Percentiles rank a stretch among this genome's conserved stretches.
Evolutionary conservation across 1,140 invertebrate species (phyloP).

Genomic region (Phenacoccus solenopsis): DNA sequence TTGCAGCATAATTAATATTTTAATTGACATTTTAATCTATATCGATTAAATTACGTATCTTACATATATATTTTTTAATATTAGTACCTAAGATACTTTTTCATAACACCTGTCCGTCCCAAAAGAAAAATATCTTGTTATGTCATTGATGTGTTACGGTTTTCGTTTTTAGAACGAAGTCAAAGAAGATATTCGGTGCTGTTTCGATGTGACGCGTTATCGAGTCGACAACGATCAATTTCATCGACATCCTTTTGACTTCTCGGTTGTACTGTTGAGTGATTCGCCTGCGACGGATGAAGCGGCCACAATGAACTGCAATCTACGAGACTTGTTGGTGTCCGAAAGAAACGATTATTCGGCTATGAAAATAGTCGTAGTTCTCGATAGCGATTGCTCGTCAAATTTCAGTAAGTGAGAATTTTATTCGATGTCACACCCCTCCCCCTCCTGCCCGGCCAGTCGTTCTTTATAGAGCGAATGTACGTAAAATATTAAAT

Average conservation of each 20-base stretch:
- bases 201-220: background rate
- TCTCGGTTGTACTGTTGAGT: background rate
- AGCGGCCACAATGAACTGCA: background rate
- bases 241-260: background rate
- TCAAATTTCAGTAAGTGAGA: background rate
- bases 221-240: background rate
- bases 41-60: too few species aligned
- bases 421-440: too few species aligned
- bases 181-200: background rate
- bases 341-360: background rate
- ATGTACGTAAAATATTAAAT: too few species aligned
- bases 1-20: too few species aligned
- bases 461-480: too few species aligned
- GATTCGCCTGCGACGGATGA: background rate
- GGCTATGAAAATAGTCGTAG: background rate
- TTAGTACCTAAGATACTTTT: too few species aligned
- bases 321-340: background rate
- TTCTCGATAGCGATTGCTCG: background rate
- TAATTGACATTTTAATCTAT: background rate
- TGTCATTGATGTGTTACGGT: background rate
- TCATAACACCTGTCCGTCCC: too few species aligned
- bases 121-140: too few species aligned
- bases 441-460: too few species aligned
- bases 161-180: slow-evolving; percentile 1
- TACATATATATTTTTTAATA: too few species aligned